phyloP scores from a whole-genome alignment of 2,113 vertebrate genomes.

The Ictidomys tridecemlineatus region DNA sequence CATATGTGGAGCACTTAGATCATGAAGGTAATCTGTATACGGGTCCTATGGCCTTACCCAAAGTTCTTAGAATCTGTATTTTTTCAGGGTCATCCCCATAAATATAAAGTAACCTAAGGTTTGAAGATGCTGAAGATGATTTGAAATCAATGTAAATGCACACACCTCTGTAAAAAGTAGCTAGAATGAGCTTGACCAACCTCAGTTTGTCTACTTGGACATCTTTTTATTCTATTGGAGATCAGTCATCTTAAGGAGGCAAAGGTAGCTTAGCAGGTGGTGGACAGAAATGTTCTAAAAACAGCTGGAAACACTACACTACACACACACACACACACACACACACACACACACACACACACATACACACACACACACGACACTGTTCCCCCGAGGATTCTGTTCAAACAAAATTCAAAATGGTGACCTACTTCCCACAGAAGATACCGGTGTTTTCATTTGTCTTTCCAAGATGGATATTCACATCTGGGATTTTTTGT shows the following conservation, averaged over 20 bases:
- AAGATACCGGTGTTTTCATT: constrained; percentile 49
- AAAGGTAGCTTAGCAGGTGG: constrained; percentile 29
- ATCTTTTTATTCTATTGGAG: constrained; percentile 23
- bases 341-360: not conserved
- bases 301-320: constrained; percentile 56
- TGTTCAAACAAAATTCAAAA: constrained; percentile 73
- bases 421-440: constrained; percentile 74
- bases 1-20: not conserved
- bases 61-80: not conserved
- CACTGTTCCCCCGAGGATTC: constrained; percentile 47
- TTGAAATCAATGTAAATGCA: not conserved
- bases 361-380: not conserved
- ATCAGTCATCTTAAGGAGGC: not conserved
- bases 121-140: not conserved
- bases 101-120: not conserved
- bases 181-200: not conserved
- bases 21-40: not conserved
- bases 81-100: not conserved
- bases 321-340: not conserved
- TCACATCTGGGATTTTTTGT: constrained; percentile 66
- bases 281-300: constrained; percentile 49
- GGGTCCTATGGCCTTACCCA: not conserved
- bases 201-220: not conserved
- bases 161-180: not conserved
- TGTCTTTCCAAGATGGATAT: constrained; percentile 63